phyloP scores from a whole-genome alignment of 2,113 vertebrate species.

The Oxyura jamaicensis region DNA sequence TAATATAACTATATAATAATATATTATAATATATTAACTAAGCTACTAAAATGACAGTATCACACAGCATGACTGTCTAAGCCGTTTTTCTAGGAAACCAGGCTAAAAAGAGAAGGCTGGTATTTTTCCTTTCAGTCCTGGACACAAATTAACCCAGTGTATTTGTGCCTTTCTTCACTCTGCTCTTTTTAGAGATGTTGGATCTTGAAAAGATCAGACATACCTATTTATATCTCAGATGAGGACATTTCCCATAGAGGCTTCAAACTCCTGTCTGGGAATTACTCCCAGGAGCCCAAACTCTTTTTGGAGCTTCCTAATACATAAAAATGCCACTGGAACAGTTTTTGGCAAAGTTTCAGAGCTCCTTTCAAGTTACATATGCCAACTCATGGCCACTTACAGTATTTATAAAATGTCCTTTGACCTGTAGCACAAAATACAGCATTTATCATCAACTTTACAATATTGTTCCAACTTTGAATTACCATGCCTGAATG shows the following conservation, averaged over 20 bases:
- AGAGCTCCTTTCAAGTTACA: background rate
- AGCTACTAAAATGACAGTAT: background rate
- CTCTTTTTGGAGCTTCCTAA: background rate
- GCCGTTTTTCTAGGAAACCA: background rate
- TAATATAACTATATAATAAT: too few relatives aligned
- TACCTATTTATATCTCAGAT: background rate
- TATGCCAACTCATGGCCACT: slow-evolving; percentile 23
- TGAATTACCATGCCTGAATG: slow-evolving; percentile 76
- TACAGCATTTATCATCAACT: background rate
- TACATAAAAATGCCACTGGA: rapidly evolving
- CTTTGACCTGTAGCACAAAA: background rate
- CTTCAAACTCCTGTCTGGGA: background rate
- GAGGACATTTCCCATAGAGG: background rate
- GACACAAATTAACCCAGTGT: background rate
- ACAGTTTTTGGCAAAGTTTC: background rate
- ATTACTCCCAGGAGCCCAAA: background rate
- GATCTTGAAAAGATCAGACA: background rate
- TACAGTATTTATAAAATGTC: background rate
- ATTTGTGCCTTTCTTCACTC: background rate
- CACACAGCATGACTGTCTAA: background rate
- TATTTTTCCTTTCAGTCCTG: background rate
- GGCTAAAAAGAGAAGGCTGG: background rate
- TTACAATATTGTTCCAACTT: background rate
- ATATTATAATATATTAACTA: too few relatives aligned
- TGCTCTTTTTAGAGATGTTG: background rate